Percentiles rank a stretch among this genome's conserved stretches.
Evolutionary conservation across 2,888 invertebrate genomes (phyloP).

Genomic region (Fissipunctia ypsillon): DNA sequence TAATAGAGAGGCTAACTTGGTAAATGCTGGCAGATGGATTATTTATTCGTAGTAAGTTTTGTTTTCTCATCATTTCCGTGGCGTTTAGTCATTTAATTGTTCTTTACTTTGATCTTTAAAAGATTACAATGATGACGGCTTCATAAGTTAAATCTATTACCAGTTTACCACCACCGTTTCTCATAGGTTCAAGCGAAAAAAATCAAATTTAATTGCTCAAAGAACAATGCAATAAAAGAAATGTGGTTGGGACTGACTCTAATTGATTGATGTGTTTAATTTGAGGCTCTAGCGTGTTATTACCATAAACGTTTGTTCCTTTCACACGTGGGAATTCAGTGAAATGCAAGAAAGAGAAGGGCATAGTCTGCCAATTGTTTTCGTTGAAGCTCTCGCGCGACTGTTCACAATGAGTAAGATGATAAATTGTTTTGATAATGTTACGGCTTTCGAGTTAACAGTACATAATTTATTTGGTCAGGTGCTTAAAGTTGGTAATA

Average conservation of each 20-base stretch:
- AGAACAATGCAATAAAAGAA: conserved; percentile 72
- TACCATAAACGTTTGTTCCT: conserved; percentile 62
- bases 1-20: conserved; percentile 7
- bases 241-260: conserved; percentile 66
- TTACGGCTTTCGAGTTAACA: conserved; percentile 64
- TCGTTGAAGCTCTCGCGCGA: conserved; percentile 73
- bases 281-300: conserved; percentile 68
- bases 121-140: conserved; percentile 3
- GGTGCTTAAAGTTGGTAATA: conserved; percentile 29
- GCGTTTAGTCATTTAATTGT: conserved; percentile 12
- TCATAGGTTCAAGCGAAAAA: conserved; percentile 59
- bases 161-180: conserved; percentile 33
- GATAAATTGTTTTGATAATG: conserved; percentile 80
- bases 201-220: conserved; percentile 64
- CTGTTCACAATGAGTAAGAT: conserved; percentile 72
- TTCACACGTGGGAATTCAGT: conserved; percentile 48
- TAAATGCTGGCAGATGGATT: conserved; percentile 4
- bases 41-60: conserved; percentile 16
- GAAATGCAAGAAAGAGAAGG: conserved; percentile 56
- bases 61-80: background rate
- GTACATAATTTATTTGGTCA: conserved; percentile 43
- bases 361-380: conserved; percentile 70
- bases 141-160: conserved; percentile 6
- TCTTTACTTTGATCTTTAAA: background rate
- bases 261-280: conserved; percentile 80